Evolutionary conservation across 2,113 vertebrate species (phyloP).

Genomic region (Lepus americanus): DNA sequence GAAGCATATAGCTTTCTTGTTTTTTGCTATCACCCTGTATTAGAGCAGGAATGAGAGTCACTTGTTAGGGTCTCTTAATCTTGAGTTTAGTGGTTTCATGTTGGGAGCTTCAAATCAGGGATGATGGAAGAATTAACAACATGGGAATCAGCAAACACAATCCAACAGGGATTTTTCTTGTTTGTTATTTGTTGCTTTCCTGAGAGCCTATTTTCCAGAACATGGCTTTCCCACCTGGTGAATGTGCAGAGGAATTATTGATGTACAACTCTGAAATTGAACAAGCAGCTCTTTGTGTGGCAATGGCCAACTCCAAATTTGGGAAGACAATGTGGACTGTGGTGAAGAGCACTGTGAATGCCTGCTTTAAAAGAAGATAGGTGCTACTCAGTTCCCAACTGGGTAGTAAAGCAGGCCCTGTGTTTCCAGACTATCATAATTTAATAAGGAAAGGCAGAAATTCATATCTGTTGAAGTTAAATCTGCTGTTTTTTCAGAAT

Average conservation of each 20-base stretch:
- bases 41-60: background rate
- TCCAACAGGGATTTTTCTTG: background rate
- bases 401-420: background rate
- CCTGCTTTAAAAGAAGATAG: background rate
- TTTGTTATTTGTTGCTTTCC: background rate
- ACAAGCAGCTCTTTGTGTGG: background rate
- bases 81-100: background rate
- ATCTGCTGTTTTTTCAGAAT: background rate
- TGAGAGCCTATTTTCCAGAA: background rate
- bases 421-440: background rate
- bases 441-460: background rate
- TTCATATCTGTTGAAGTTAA: background rate
- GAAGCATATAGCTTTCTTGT: background rate
- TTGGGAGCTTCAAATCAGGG: background rate
- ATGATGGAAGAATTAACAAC: background rate
- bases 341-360: background rate
- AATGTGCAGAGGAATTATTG: background rate
- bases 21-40: background rate
- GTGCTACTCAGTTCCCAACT: background rate
- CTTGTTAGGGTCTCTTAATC: background rate
- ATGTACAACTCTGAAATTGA: slow-evolving; percentile 6
- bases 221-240: background rate
- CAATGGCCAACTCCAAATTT: background rate
- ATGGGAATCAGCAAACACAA: background rate
- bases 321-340: background rate